Conservation (phyloP, 2,113 vertebrate species). For the Boulengeromyrus knoepffleri region DNA sequence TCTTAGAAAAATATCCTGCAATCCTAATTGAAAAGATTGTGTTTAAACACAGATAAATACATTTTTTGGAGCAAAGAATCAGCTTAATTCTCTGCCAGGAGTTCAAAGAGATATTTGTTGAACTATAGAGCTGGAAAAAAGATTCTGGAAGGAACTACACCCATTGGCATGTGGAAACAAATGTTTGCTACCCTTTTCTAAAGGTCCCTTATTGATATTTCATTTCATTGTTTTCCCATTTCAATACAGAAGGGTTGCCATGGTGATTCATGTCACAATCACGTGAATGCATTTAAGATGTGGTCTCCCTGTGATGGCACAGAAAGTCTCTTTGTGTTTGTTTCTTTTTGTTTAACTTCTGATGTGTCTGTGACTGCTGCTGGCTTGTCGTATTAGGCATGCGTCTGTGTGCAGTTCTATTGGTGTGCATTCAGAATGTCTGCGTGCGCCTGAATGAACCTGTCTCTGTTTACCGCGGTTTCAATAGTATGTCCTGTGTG, state of each 20-base stretch:
- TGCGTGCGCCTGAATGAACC: not conserved
- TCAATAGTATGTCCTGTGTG: not conserved
- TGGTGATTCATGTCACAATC: conserved; percentile 33
- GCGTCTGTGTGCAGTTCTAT: not conserved
- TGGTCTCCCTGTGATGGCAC: conserved; percentile 24
- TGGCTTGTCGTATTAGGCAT: not conserved
- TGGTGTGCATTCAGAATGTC: not conserved
- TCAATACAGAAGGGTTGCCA: conserved; percentile 32
- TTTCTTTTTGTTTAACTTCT: not conserved
- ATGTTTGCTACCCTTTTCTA: conserved; percentile 12
- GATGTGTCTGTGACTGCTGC: conserved; percentile 25
- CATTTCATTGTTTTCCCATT: conserved; percentile 35
- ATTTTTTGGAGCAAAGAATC: not conserved
- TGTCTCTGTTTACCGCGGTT: not conserved
- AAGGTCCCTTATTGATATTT: conserved; percentile 35
- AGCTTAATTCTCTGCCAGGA: conserved; percentile 13
- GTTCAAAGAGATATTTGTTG: conserved; percentile 23
- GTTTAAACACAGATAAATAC: conserved; percentile 12
- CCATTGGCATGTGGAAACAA: conserved; percentile 20
- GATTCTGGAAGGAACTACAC: conserved; percentile 22
- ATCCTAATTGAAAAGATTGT: conserved; percentile 21
- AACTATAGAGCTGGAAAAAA: conserved; percentile 21
- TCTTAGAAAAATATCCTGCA: not conserved
- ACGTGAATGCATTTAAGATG: conserved; percentile 35
- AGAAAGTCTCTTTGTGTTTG: conserved; percentile 9